Evolutionary conservation across 2,888 invertebrate genomes (phyloP).

Genomic region (Anticlea derivata): DNA sequence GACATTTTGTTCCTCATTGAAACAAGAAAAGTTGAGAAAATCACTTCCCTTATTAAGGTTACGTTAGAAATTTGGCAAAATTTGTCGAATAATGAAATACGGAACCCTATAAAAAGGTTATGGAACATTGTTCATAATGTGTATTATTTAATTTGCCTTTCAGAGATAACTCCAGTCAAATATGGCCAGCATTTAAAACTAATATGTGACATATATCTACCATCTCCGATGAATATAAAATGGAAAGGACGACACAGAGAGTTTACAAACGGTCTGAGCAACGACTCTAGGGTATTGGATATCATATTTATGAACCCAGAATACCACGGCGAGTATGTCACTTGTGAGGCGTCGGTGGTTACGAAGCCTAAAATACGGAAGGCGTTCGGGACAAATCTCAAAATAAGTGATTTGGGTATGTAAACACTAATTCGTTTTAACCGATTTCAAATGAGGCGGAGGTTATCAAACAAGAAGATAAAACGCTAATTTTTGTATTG

Average conservation of each 20-base stretch:
- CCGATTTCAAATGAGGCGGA: too few relatives aligned
- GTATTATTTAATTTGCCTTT: too few relatives aligned
- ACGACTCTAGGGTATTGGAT: neutral
- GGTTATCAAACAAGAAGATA: too few relatives aligned
- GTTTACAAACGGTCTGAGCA: neutral
- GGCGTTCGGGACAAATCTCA: neutral
- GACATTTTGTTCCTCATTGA: too few relatives aligned
- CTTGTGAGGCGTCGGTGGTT: neutral
- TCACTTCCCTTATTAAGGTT: too few relatives aligned
- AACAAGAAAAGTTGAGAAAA: too few relatives aligned
- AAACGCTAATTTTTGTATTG: too few relatives aligned
- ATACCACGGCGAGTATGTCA: constrained; percentile 7
- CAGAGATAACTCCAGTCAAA: neutral
- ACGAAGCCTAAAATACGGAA: neutral
- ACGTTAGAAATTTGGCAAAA: too few relatives aligned
- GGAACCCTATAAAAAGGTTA: too few relatives aligned
- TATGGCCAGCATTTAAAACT: constrained; percentile 9
- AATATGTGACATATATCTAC: constrained; percentile 1
- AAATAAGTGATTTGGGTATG: constrained; percentile 7
- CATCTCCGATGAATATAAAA: neutral
- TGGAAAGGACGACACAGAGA: neutral
- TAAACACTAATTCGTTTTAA: neutral
- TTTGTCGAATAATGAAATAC: too few relatives aligned
- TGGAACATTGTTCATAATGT: too few relatives aligned
- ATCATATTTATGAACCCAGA: constrained; percentile 3